Conservation (phyloP, 2,113 vertebrate species). For the Gorsachius goisagi region DNA sequence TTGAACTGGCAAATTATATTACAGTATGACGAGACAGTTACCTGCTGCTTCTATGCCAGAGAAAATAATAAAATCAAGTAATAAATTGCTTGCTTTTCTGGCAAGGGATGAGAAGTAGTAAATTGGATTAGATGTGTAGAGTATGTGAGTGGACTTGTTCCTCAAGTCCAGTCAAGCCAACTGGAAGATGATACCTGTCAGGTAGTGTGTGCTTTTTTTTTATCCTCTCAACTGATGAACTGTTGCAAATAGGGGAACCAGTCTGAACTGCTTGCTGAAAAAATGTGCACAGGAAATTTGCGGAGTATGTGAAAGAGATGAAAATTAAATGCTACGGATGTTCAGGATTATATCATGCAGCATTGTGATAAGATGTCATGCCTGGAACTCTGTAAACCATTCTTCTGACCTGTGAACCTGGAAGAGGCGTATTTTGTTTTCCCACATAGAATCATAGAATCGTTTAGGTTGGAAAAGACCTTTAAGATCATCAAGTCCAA, state of each 20-base stretch:
- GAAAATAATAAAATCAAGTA: neutral
- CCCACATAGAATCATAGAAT: too few relatives aligned
- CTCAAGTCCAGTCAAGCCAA: neutral
- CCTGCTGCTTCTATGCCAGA: neutral
- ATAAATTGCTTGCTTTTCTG: slow-evolving; percentile 8
- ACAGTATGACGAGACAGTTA: neutral
- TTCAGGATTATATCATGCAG: neutral
- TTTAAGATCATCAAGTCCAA: too few relatives aligned
- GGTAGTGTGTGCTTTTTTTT: neutral
- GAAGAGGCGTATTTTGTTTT: neutral
- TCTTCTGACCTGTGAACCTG: neutral
- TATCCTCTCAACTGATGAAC: neutral
- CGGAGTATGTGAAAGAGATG: neutral
- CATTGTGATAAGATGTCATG: neutral
- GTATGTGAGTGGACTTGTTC: neutral
- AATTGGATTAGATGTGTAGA: neutral
- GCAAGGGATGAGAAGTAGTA: neutral
- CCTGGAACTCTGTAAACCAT: neutral
- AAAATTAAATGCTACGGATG: neutral
- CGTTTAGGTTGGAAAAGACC: too few relatives aligned
- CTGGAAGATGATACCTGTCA: neutral
- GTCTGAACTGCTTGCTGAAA: neutral
- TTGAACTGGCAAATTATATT: neutral
- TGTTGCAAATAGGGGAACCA: neutral
- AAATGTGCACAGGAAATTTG: neutral